Evolutionary conservation across 2,797 vertebrate species (phyloP).

Genomic region (Alauda arvensis): DNA sequence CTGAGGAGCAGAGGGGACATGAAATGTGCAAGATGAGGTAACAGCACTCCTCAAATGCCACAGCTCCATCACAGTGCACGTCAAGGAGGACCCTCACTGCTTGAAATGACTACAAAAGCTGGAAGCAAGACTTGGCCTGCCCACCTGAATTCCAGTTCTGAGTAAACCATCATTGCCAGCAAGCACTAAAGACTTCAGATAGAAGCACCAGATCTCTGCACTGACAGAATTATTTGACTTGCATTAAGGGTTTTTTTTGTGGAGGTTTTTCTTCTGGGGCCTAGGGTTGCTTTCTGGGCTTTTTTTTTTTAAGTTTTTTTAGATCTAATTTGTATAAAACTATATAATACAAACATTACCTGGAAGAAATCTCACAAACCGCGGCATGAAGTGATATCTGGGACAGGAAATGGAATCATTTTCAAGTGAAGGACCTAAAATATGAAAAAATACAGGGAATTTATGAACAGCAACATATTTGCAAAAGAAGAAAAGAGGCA

Average conservation of each 20-base stretch:
- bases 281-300: not conserved
- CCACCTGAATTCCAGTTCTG: not conserved
- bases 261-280: rapidly evolving
- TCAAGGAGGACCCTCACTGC: not conserved
- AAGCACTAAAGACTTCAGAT: not conserved
- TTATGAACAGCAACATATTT: not conserved
- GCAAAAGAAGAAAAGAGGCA: not conserved
- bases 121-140: not conserved
- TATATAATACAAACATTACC: conserved; percentile 73
- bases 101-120: not conserved
- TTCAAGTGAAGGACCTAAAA: conserved; percentile 84
- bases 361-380: conserved; percentile 94
- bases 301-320: not conserved
- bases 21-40: not conserved
- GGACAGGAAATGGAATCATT: conserved; percentile 76
- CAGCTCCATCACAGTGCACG: rapidly evolving
- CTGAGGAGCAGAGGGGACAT: not conserved
- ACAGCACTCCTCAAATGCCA: not conserved
- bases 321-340: not conserved
- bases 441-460: not conserved
- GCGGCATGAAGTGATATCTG: conserved; percentile 96
- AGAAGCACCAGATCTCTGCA: not conserved
- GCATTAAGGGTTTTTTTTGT: not conserved
- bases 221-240: not conserved
- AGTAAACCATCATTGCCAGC: not conserved